These are phyloP conservation scores for Delphinapterus leucas DNA, from an alignment of 2,113 vertebrate species.

Conservation along the genomic window DNA sequence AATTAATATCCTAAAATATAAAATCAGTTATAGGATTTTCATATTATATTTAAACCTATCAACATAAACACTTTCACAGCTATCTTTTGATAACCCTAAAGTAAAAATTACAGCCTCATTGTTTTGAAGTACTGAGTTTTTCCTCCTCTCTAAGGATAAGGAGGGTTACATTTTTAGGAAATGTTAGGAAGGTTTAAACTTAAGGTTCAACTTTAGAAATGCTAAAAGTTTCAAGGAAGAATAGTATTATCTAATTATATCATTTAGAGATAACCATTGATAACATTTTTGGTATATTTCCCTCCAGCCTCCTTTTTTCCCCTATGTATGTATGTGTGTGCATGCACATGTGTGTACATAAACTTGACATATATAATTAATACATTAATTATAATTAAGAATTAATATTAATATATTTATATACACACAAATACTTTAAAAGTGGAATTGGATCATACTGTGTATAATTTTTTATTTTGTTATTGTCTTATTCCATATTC, in stretches of 20 bases:
- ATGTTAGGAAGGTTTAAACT: neutral
- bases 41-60: neutral
- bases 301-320: neutral
- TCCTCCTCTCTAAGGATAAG: neutral
- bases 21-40: neutral
- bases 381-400: neutral
- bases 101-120: neutral
- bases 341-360: neutral
- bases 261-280: neutral
- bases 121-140: conserved; percentile 23
- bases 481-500: neutral
- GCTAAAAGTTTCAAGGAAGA: neutral
- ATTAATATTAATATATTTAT: neutral
- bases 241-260: neutral
- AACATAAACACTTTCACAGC: neutral
- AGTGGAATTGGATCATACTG: neutral
- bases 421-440: neutral
- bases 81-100: neutral
- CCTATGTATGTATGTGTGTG: neutral
- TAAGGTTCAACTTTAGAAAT: neutral
- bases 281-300: neutral
- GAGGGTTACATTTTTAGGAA: neutral
- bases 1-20: conserved; percentile 9
- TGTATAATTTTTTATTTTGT: neutral
- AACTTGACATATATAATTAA: neutral